phyloP scores from a whole-genome alignment of 2,888 invertebrate species.

The Acleris holmiana region DNA sequence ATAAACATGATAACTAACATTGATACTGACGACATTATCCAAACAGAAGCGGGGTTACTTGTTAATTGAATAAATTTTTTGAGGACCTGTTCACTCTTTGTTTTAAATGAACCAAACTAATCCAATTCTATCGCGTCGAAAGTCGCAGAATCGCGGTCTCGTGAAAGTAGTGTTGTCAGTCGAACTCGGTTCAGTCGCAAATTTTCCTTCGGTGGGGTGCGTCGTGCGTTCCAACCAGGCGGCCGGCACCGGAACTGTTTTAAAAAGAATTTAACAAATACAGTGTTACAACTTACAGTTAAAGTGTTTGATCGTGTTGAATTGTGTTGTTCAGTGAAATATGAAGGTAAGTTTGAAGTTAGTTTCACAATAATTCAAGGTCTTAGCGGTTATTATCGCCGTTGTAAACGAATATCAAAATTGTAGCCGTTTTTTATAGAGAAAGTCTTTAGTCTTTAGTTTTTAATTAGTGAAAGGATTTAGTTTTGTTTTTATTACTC shows the following conservation, averaged over 20 bases:
- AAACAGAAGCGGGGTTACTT: no score
- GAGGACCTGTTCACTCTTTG: no score
- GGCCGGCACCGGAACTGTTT: constrained; percentile 6
- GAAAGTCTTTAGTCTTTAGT: constrained; percentile 5
- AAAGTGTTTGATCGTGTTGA: not conserved
- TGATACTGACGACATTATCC: no score
- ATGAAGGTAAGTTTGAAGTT: constrained; percentile 1
- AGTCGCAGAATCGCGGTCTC: constrained; percentile 22
- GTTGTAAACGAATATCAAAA: constrained; percentile 4
- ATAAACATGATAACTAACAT: no score
- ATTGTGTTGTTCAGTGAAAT: not conserved
- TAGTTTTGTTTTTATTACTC: constrained; percentile 18
- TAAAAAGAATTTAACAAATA: not conserved
- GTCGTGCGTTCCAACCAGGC: constrained; percentile 3
- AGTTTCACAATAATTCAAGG: not conserved
- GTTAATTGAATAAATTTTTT: no score
- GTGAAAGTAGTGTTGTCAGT: constrained; percentile 26
- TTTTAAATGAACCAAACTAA: not conserved
- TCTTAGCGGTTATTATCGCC: not conserved
- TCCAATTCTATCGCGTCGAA: constrained; percentile 22
- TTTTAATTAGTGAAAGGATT: constrained; percentile 27
- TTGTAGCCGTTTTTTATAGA: not conserved
- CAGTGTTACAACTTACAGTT: not conserved
- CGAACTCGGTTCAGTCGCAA: constrained; percentile 18
- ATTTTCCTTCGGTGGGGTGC: constrained; percentile 12